Conservation (phyloP, 2,888 invertebrate genomes). For the Phaonia tiefii region DNA sequence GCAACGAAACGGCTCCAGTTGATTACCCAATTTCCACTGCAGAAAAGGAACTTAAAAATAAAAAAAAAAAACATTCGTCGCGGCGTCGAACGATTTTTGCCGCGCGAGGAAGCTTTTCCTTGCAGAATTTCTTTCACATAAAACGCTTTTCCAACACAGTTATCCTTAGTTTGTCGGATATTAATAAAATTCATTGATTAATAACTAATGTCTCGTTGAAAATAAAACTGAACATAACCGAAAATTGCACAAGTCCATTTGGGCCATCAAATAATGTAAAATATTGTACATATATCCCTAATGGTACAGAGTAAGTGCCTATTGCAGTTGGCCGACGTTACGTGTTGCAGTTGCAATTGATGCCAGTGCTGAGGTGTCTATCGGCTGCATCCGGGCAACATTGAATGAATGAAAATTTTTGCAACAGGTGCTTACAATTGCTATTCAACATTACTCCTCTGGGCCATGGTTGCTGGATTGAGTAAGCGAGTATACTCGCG, state of each 20-base stretch:
- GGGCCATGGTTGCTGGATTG: conserved; percentile 27
- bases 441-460: background rate
- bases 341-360: conserved; percentile 45
- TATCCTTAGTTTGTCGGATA: no score
- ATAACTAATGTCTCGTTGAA: no score
- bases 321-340: background rate
- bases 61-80: no score
- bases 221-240: conserved; percentile 12
- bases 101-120: no score
- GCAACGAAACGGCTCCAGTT: no score
- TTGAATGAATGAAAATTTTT: conserved; percentile 62
- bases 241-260: conserved; percentile 54
- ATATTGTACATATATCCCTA: conserved; percentile 51
- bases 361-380: conserved; percentile 45
- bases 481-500: conserved; percentile 17
- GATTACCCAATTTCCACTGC: no score
- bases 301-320: conserved; percentile 37
- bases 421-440: conserved; percentile 64
- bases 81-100: no score
- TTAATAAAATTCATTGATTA: no score
- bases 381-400: conserved; percentile 56
- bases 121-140: no score
- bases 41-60: no score
- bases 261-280: conserved; percentile 46
- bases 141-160: no score